Percentiles rank a stretch among this genome's conserved stretches.
phyloP scores from a whole-genome alignment of 2,113 vertebrate genomes.

The Otus sunia region DNA sequence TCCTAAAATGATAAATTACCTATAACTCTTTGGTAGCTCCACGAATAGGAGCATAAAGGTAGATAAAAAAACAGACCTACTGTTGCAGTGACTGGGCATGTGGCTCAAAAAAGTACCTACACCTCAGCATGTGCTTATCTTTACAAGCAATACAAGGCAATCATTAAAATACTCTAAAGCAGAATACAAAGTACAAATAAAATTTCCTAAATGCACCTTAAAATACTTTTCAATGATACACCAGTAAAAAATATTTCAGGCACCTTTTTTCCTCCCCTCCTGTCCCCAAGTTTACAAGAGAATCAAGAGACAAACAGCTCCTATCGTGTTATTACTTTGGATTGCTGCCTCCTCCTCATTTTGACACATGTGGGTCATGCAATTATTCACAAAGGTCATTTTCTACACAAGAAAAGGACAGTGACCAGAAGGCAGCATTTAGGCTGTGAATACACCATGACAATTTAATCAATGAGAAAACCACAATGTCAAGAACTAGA shows the following conservation, averaged over 20 bases:
- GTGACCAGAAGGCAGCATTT: constrained; percentile 75
- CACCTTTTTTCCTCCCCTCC: neutral
- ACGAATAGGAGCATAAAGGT: neutral
- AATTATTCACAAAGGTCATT: constrained; percentile 80
- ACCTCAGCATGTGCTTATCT: neutral
- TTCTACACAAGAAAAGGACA: constrained; percentile 70
- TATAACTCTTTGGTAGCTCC: neutral
- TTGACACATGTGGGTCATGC: constrained; percentile 76
- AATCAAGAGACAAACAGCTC: constrained; percentile 33
- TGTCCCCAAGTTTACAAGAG: neutral
- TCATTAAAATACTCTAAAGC: neutral
- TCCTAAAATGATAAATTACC: neutral
- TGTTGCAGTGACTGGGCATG: neutral
- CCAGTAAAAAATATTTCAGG: neutral
- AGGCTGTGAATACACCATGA: constrained; percentile 71
- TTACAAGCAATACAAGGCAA: neutral
- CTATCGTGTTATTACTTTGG: constrained; percentile 46
- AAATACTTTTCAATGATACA: neutral
- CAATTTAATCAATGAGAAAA: constrained; percentile 78
- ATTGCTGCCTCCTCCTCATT: constrained; percentile 57
- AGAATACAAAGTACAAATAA: neutral
- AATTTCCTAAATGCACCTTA: neutral
- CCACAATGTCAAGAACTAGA: constrained; percentile 60
- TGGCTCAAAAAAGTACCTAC: neutral
- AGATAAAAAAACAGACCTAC: neutral